These are phyloP conservation scores for Trichogramma pretiosum DNA, from an alignment of 1,140 invertebrate genomes.

Conservation along the genomic window DNA sequence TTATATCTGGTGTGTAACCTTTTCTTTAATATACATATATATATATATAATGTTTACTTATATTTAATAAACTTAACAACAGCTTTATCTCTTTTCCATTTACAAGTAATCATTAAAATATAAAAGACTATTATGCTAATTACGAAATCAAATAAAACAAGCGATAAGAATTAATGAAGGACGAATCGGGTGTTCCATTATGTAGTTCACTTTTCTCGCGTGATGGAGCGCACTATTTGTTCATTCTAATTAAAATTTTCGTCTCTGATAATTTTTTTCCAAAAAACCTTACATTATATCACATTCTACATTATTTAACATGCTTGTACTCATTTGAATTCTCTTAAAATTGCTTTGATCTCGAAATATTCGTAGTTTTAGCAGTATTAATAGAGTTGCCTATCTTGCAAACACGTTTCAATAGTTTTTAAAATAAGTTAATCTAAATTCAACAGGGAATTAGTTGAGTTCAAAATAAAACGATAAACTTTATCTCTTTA, in stretches of 20 bases:
- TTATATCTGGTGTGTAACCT: neutral
- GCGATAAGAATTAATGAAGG: conserved; percentile 17
- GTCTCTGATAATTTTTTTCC: neutral
- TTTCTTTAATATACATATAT: too few species aligned
- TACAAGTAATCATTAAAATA: conserved; percentile 9
- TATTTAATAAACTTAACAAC: conserved; percentile 18
- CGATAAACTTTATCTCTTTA: neutral
- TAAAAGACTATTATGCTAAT: conserved; percentile 7
- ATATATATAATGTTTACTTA: too few species aligned
- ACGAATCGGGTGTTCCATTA: too few species aligned
- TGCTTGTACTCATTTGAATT: too few species aligned
- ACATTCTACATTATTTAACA: conserved; percentile 38
- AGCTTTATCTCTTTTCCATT: conserved; percentile 11
- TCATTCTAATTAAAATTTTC: conserved; percentile 1
- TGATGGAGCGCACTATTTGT: conserved; percentile 2
- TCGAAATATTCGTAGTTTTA: too few species aligned
- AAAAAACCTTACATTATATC: conserved; percentile 39
- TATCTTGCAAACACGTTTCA: too few species aligned
- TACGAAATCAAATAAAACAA: conserved; percentile 15
- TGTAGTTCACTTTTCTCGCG: too few species aligned
- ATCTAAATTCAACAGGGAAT: too few species aligned
- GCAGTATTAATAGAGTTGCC: too few species aligned
- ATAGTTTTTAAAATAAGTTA: too few species aligned
- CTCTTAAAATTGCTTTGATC: too few species aligned
- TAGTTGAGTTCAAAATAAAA: too few species aligned